Percentiles rank a stretch among this genome's conserved stretches.
phyloP scores from a whole-genome alignment of 2,113 vertebrate genomes.

The Melanerpes formicivorus region DNA sequence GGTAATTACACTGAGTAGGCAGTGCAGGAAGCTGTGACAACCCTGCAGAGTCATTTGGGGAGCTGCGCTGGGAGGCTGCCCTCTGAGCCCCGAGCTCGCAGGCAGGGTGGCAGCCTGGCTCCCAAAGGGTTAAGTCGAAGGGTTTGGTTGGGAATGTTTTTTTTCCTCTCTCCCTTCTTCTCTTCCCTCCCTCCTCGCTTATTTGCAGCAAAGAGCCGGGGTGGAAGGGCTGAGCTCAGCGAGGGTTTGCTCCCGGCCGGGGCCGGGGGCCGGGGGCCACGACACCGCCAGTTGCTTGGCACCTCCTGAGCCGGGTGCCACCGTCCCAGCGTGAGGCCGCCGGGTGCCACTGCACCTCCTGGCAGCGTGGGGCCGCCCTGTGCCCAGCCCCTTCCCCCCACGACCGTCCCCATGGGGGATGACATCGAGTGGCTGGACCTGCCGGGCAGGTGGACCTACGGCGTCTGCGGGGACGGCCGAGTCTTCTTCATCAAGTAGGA shows the following conservation, averaged over 20 bases:
- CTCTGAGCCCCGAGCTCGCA: background rate
- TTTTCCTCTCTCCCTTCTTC: background rate
- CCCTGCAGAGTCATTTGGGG: background rate
- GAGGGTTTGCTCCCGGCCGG: background rate
- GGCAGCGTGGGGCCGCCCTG: background rate
- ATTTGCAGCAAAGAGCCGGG: conserved; percentile 36
- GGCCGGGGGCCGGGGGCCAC: background rate
- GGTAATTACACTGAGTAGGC: conserved; percentile 70
- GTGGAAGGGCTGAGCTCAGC: conserved; percentile 55
- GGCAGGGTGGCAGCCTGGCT: conserved; percentile 7
- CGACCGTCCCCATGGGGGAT: conserved; percentile 67
- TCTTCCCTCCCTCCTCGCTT: conserved; percentile 33
- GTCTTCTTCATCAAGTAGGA: conserved; percentile 82
- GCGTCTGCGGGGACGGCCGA: conserved; percentile 74
- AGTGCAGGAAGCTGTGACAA: conserved; percentile 39
- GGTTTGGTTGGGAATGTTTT: conserved; percentile 1
- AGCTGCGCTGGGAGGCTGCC: background rate
- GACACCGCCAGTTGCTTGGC: background rate
- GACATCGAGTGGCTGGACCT: conserved; percentile 79
- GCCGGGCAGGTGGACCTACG: conserved; percentile 79
- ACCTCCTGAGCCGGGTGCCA: fast-evolving
- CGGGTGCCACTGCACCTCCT: background rate
- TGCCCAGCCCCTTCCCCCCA: too few relatives aligned
- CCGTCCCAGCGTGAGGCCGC: background rate
- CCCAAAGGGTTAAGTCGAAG: conserved; percentile 61